Base-by-base conservation (phyloP, 2,888 invertebrate species). In the Chrysotoxum bicinctum region DNA sequence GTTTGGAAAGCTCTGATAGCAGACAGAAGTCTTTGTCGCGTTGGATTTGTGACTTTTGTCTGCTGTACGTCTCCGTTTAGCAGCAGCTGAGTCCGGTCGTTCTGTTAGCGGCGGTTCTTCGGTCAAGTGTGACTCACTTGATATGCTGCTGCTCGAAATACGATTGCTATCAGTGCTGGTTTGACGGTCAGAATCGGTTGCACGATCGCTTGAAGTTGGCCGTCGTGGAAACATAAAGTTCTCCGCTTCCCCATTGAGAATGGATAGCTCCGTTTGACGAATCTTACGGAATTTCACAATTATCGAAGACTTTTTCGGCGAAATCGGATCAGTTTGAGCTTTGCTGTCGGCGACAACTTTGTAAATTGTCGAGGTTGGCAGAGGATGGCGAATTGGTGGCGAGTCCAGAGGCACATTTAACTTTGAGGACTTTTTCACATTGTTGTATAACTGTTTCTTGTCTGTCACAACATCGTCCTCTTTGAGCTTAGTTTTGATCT, bases 201-300 rank as follows among this genome's bases (percentile, higher is more conserved):
- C 87, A 35, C 90, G 73, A n/a, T 91, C 92, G 64, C 90, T 91
- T 12, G 91, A 91, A 45, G 89, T 89, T 10, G 89, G 88, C 1
- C 89, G 88, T n/a, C 94, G 95, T 0, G 96, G 95, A 89, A 97
- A 97, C 94, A 97, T 95, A 90, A 97, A 97, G 88, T 96, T 97
- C 89, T 97, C 97, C 0, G 97, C 97, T 90, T 97, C 97, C 88
- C 96, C 96, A 89, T 96, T 97, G 60, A 97, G 91, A 64, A 95
- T 94, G 0, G 95, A 94, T 64, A 97, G 89, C 90, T 97, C 96
- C 0, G 96, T 95, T 64, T 94, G 94, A 5, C 96, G 93, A 19
- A 96, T 94, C 87, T 96, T 95, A 69, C 95, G 94, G 88, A 96
- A 96, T 89, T 96, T 95, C 0, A 96, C 96, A 23, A 96, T 95